Evolutionary conservation across 2,888 invertebrate genomes (phyloP).

Genomic region (Heterodera filipjevi): DNA sequence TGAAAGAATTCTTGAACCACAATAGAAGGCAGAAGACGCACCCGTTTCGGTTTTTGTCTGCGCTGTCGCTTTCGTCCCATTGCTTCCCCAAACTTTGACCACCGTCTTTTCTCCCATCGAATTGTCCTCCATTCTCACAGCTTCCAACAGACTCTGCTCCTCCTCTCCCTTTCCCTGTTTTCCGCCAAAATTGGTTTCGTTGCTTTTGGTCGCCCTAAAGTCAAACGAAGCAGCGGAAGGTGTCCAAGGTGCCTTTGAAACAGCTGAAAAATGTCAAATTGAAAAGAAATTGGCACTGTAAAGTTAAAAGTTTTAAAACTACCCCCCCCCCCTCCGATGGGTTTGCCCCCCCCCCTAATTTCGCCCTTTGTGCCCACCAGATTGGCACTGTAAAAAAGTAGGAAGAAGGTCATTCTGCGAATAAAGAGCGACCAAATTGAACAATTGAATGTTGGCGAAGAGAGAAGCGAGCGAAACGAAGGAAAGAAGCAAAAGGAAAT

Average conservation of each 20-base stretch:
- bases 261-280: neutral
- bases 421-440: conserved; percentile 51
- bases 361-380: neutral
- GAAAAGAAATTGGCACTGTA: neutral
- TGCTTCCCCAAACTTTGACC: neutral
- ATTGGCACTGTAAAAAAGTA: neutral
- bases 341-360: neutral
- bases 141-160: neutral
- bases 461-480: conserved; percentile 45
- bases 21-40: neutral
- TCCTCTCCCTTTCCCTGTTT: neutral
- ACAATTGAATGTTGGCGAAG: conserved; percentile 51
- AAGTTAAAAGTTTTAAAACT: no score
- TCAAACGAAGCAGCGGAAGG: neutral
- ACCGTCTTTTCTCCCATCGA: neutral
- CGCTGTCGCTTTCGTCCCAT: neutral
- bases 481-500: conserved; percentile 47
- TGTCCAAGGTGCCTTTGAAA: neutral
- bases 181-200: neutral
- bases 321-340: no score
- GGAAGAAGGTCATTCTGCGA: conserved; percentile 14
- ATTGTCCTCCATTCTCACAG: neutral
- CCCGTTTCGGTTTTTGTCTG: neutral
- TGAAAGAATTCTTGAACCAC: neutral
- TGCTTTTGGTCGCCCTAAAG: neutral